phyloP scores from a whole-genome alignment of 1,140 invertebrate genomes.

The Ceratina calcarata region DNA sequence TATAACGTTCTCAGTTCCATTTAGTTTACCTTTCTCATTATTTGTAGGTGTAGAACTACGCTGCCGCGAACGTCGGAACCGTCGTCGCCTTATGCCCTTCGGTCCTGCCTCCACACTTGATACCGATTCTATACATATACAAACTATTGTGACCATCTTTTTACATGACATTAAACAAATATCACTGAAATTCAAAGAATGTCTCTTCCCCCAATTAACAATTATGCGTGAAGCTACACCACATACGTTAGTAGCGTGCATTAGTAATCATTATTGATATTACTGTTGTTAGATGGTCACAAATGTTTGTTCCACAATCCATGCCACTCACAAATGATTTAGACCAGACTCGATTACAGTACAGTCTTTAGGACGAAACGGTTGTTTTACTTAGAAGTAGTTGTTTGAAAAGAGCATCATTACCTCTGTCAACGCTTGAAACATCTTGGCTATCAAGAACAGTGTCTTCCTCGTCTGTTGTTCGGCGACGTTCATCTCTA shows the following conservation, averaged over 20 bases:
- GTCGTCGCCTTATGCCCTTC: conserved; percentile 78
- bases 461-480: conserved; percentile 89
- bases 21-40: conserved; percentile 69
- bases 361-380: conserved; percentile 63
- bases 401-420: conserved; percentile 38
- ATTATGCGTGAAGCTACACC: conserved; percentile 49
- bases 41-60: conserved; percentile 77
- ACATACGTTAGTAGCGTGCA: conserved; percentile 64
- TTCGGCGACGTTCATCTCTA: conserved; percentile 84
- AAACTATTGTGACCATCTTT: conserved; percentile 81
- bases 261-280: conserved; percentile 54
- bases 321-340: conserved; percentile 61
- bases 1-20: neutral
- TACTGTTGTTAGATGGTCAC: conserved; percentile 78
- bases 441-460: conserved; percentile 89
- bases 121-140: conserved; percentile 81
- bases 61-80: conserved; percentile 73
- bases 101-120: conserved; percentile 83
- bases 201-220: conserved; percentile 3
- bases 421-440: conserved; percentile 88
- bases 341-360: conserved; percentile 23
- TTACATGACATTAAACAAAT: conserved; percentile 29
- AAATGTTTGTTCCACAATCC: conserved; percentile 74
- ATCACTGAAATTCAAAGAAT: conserved; percentile 36
- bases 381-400: conserved; percentile 28